Conservation (phyloP, 2,888 invertebrate genomes). For the Cerastis rubricosa region DNA sequence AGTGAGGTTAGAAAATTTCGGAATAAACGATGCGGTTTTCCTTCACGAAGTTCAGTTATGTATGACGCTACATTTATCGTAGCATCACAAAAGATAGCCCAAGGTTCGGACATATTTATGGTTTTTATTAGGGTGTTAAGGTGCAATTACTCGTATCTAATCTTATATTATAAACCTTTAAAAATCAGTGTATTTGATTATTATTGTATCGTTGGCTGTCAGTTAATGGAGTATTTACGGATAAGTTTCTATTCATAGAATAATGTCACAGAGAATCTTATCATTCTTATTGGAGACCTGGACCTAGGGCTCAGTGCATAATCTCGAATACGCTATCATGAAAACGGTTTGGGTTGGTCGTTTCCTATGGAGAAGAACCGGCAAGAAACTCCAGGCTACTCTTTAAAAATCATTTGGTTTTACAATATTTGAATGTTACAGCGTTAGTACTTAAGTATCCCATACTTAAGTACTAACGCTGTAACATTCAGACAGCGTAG, state of each 20-base stretch:
- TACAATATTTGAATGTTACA: too few species aligned
- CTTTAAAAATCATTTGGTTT: too few species aligned
- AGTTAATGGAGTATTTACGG: background rate
- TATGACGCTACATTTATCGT: background rate
- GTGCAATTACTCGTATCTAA: conserved; percentile 22
- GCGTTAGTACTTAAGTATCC: too few species aligned
- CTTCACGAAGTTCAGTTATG: background rate
- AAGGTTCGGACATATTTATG: background rate
- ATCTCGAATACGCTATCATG: background rate
- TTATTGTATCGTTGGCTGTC: background rate
- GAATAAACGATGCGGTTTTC: background rate
- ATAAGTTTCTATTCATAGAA: background rate
- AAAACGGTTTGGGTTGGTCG: too few species aligned
- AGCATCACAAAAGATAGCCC: background rate
- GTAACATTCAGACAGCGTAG: too few species aligned
- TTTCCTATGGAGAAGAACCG: too few species aligned
- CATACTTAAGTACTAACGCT: too few species aligned
- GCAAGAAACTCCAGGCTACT: too few species aligned
- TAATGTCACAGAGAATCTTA: background rate
- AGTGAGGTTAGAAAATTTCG: background rate
- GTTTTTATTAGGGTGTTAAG: conserved; percentile 11
- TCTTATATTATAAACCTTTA: conserved; percentile 1
- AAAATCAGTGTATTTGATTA: conserved; percentile 35
- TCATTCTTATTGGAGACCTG: background rate
- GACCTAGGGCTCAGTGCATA: background rate